These are phyloP conservation scores for Trichosurus vulpecula DNA, from an alignment of 2,797 vertebrate genomes.

Conservation along the genomic window DNA sequence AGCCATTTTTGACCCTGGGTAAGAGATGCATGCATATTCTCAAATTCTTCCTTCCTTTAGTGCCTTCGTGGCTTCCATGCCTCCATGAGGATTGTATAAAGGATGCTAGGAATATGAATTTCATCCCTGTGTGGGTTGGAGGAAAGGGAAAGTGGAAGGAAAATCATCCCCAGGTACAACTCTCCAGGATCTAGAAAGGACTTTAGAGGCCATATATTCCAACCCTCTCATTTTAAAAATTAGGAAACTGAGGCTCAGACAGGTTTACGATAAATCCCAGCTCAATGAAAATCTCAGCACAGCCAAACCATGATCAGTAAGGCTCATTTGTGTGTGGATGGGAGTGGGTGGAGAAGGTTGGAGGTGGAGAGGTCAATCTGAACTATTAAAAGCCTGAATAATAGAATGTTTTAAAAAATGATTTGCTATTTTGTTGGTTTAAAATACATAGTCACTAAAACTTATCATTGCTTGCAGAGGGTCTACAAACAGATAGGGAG, in stretches of 20 bases:
- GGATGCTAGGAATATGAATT: background rate
- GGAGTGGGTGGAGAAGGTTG: conserved; percentile 27
- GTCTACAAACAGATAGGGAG: background rate
- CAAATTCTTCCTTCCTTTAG: background rate
- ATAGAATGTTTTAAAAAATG: conserved; percentile 25
- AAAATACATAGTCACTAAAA: conserved; percentile 57
- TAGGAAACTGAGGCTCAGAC: background rate
- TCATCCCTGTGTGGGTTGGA: background rate
- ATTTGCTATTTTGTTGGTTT: conserved; percentile 74
- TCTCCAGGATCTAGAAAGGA: background rate
- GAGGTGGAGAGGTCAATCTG: conserved; percentile 66
- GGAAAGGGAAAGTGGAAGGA: background rate
- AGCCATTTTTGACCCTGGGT: background rate
- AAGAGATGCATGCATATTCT: background rate
- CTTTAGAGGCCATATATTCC: background rate
- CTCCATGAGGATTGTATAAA: background rate
- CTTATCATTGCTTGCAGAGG: conserved; percentile 55
- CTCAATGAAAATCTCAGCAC: conserved; percentile 36
- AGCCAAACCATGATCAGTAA: conserved; percentile 51
- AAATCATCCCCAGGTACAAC: background rate
- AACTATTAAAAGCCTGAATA: conserved; percentile 59
- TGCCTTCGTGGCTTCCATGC: background rate
- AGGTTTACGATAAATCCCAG: background rate
- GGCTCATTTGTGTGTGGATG: background rate
- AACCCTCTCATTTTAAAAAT: background rate